Conservation (phyloP, 1,140 invertebrate species). For the Aphaenogaster rudis region DNA sequence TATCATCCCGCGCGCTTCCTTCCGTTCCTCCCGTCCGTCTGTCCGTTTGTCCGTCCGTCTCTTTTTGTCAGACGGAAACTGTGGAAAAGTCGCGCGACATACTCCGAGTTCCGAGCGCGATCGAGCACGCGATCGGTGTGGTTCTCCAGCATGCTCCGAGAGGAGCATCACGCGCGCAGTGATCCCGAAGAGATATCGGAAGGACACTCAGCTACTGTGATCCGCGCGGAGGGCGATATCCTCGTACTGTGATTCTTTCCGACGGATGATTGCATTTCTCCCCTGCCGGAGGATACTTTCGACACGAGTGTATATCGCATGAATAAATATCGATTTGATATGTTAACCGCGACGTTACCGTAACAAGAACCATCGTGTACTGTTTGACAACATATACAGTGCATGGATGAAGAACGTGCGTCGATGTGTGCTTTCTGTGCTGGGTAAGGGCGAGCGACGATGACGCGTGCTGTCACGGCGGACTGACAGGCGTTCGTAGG, state of each 20-base stretch:
- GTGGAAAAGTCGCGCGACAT: slow-evolving; percentile 43
- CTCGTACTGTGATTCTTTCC: background rate
- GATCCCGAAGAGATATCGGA: background rate
- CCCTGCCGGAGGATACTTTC: background rate
- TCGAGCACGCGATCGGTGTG: slow-evolving; percentile 14
- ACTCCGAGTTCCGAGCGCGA: slow-evolving; percentile 2
- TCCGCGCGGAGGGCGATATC: background rate
- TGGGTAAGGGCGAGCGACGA: background rate
- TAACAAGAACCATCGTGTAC: slow-evolving; percentile 28
- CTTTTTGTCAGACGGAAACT: background rate
- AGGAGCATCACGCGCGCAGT: background rate
- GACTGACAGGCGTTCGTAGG: slow-evolving; percentile 7
- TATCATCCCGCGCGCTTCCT: slow-evolving; percentile 67
- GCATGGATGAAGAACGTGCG: slow-evolving; percentile 36
- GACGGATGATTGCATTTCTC: background rate
- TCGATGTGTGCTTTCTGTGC: slow-evolving; percentile 43
- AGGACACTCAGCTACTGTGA: background rate
- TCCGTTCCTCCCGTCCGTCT: slow-evolving; percentile 39
- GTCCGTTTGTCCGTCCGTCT: background rate
- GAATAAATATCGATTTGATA: slow-evolving; percentile 15
- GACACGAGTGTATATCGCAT: slow-evolving; percentile 21
- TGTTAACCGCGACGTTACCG: slow-evolving; percentile 18
- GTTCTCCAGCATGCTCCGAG: background rate
- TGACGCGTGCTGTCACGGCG: slow-evolving; percentile 21
- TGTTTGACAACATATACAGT: slow-evolving; percentile 15